phyloP scores from a whole-genome alignment of 2,113 vertebrate species.

The Apaloderma vittatum region DNA sequence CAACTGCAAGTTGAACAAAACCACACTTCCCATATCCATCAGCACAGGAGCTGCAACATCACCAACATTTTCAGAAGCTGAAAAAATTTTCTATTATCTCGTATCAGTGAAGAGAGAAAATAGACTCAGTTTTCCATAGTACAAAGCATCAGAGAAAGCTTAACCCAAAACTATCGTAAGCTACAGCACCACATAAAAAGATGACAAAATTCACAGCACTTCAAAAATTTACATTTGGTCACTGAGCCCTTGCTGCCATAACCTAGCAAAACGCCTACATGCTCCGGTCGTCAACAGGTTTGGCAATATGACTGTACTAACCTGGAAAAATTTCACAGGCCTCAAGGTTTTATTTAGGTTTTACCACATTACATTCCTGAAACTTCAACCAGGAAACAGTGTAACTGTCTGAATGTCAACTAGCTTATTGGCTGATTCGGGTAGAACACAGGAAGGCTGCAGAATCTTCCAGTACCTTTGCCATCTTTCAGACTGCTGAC shows the following conservation, averaged over 20 bases:
- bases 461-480: background rate
- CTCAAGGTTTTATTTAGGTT: background rate
- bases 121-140: accelerated
- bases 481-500: background rate
- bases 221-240: too few species aligned
- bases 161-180: background rate
- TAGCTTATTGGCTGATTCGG: background rate
- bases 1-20: too few species aligned
- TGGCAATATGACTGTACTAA: background rate
- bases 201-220: too few species aligned
- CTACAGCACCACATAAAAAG: background rate
- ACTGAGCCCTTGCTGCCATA: too few species aligned
- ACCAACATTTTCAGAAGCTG: background rate
- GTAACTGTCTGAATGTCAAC: background rate
- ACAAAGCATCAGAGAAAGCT: background rate
- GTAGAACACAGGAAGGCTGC: background rate
- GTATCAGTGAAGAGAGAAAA: background rate
- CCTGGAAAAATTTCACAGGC: background rate
- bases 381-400: background rate
- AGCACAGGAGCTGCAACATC: background rate
- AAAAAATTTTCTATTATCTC: background rate
- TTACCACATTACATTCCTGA: background rate
- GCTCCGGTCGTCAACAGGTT: too few species aligned
- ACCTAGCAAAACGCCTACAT: too few species aligned
- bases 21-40: too few species aligned